Evolutionary conservation across 2,113 vertebrate species (phyloP), one percentile per base, ranked within the genome.

Genomic region (Mesitornis unicolor): DNA sequence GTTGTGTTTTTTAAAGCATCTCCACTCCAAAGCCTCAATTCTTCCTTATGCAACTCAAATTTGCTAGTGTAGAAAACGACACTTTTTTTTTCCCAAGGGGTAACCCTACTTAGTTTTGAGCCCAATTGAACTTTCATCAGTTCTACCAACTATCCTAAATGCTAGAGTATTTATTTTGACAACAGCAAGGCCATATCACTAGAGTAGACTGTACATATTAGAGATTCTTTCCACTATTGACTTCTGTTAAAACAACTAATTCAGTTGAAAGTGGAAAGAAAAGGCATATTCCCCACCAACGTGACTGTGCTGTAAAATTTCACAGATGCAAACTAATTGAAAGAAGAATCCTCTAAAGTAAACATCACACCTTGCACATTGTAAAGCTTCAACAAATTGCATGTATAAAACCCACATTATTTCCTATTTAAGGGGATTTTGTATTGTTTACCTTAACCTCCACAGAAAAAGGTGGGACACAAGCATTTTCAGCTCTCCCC

Each of bases 401-500:
- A 33, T 4, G 4, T 12, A 36, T 14, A 43, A 75, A 91, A 7
- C 1, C 5, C 1, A 9, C 6, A 13, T n/a, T 56, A 38, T 43
- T 84, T 75, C 42, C 22, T 40, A 7, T 20, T 83, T 40, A 35
- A 74, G 18, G 2, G 10, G 13, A 17, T 20, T 63, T 86, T 60
- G 36, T 22, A 11, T 40, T 26, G 15, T 77, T 97, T 98, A 99
- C 99, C 99, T 99, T 99, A 94, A 99, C 99, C 98, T 99, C 99
- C 97, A 99, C 98, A 7, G 99, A 99, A 97, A 99, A 99, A 25
- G 99, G 99, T 75, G 99, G 99, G 48, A 99, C 99, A 10, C 97
- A 98, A 75, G 99, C 99, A 20, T 99, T 99, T 95, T 99, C 99
- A 11, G 99, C 99, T 91, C 99, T 98, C 51, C 99, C 99, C 95